Evolutionary conservation across 2,888 invertebrate genomes (phyloP).

Genomic region (Camptogramma bilineatum): DNA sequence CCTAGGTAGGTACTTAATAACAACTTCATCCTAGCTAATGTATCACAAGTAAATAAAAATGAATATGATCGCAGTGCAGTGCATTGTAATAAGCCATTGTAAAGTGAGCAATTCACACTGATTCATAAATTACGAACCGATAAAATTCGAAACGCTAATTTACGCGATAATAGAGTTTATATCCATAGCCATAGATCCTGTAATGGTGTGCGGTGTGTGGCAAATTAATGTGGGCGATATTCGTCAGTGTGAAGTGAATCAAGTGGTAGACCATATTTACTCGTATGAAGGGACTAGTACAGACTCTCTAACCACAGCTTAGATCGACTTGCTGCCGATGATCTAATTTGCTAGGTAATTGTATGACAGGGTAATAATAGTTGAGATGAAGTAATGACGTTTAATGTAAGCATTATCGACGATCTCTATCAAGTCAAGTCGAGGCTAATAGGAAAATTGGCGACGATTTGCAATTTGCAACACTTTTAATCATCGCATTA

Average conservation of each 20-base stretch:
- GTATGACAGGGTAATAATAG: conserved; percentile 7
- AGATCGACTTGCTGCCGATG: conserved; percentile 17
- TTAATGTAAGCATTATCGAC: neutral
- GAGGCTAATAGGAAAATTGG: conserved; percentile 5
- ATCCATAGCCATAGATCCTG: conserved; percentile 17
- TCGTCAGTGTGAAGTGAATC: conserved; percentile 32
- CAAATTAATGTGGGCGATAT: conserved; percentile 38
- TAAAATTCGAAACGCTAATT: conserved; percentile 13
- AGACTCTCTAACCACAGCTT: conserved; percentile 7
- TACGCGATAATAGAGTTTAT: conserved; percentile 22
- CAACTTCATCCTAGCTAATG: neutral
- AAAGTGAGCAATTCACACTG: conserved; percentile 11
- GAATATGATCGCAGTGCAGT: too few species aligned
- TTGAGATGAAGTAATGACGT: conserved; percentile 9
- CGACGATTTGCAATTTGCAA: neutral
- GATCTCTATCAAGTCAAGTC: neutral
- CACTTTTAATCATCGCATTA: too few species aligned
- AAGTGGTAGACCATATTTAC: conserved; percentile 29
- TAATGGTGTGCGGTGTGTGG: conserved; percentile 28
- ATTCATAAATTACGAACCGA: conserved; percentile 21
- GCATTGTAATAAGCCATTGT: neutral
- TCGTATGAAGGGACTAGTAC: conserved; percentile 10
- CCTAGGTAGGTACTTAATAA: too few species aligned
- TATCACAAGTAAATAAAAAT: too few species aligned
- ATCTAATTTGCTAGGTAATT: conserved; percentile 17